Evolutionary conservation across 1,140 invertebrate species (phyloP).

Genomic region (Chlorops oryzae): DNA sequence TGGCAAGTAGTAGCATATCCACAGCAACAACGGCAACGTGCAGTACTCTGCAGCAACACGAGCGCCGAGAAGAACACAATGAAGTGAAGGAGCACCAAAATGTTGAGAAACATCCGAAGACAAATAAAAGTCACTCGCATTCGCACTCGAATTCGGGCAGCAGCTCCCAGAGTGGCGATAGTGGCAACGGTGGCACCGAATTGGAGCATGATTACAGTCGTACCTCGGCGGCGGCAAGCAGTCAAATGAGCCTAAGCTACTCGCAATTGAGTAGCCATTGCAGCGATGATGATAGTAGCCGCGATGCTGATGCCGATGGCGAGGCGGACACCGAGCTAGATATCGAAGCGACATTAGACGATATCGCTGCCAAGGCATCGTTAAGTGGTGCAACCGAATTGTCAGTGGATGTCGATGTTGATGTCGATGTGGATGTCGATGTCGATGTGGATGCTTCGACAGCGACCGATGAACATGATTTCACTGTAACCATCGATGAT

Average conservation of each 20-base stretch:
- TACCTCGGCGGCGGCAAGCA: slow-evolving; percentile 32
- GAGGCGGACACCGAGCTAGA: not conserved
- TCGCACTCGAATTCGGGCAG: slow-evolving; percentile 17
- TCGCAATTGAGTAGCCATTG: slow-evolving; percentile 38
- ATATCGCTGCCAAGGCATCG: not conserved
- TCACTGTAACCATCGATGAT: slow-evolving; percentile 3
- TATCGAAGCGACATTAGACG: not conserved
- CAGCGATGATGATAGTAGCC: slow-evolving; percentile 1
- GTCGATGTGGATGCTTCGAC: not conserved
- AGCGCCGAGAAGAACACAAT: slow-evolving; percentile 2
- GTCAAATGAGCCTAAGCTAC: slow-evolving; percentile 38
- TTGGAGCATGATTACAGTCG: slow-evolving; percentile 34
- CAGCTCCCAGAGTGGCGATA: slow-evolving; percentile 41
- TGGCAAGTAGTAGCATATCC: not conserved
- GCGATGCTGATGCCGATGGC: not conserved
- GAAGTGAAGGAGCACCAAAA: slow-evolving; percentile 18
- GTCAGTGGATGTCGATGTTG: not conserved
- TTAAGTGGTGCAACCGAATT: not conserved
- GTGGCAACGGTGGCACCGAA: slow-evolving; percentile 42
- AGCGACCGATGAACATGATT: too few species aligned
- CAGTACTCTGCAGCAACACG: not conserved
- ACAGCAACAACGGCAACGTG: not conserved
- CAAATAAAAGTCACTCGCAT: slow-evolving; percentile 7
- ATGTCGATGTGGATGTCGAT: not conserved
- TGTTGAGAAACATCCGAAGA: too few species aligned